Conservation (phyloP, 2,888 invertebrate species). For the Thymelicus acteon region DNA sequence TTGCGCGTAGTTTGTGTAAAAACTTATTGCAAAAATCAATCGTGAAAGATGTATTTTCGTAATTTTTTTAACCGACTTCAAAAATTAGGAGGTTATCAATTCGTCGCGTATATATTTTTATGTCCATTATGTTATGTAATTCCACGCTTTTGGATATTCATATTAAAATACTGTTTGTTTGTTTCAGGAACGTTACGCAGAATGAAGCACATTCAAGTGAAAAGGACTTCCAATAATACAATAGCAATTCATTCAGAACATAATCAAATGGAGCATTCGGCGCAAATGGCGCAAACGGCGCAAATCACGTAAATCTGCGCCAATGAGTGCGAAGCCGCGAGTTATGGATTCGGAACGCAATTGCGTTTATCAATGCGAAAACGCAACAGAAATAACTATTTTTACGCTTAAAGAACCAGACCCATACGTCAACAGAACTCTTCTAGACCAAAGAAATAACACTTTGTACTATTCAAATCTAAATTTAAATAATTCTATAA, state of each 20-base stretch:
- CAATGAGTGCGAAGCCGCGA: constrained; percentile 40
- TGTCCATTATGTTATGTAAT: no score
- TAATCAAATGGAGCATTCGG: constrained; percentile 17
- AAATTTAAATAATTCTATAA: constrained; percentile 61
- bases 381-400: constrained; percentile 56
- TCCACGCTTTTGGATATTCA: no score
- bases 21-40: no score
- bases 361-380: constrained; percentile 55
- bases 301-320: constrained; percentile 31
- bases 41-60: no score
- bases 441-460: constrained; percentile 46
- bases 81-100: no score
- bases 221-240: constrained; percentile 13
- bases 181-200: constrained; percentile 20
- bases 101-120: no score
- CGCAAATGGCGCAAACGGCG: constrained; percentile 19
- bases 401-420: constrained; percentile 57
- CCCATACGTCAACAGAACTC: constrained; percentile 43
- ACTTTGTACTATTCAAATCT: constrained; percentile 53
- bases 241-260: constrained; percentile 16
- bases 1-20: no score
- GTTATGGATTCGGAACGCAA: constrained; percentile 41
- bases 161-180: constrained; percentile 9
- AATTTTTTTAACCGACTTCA: no score
- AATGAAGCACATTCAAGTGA: constrained; percentile 10